These are phyloP conservation scores for Chelonoidis abingdonii DNA, from an alignment of 2,113 vertebrate genomes.

Conservation along the genomic window DNA sequence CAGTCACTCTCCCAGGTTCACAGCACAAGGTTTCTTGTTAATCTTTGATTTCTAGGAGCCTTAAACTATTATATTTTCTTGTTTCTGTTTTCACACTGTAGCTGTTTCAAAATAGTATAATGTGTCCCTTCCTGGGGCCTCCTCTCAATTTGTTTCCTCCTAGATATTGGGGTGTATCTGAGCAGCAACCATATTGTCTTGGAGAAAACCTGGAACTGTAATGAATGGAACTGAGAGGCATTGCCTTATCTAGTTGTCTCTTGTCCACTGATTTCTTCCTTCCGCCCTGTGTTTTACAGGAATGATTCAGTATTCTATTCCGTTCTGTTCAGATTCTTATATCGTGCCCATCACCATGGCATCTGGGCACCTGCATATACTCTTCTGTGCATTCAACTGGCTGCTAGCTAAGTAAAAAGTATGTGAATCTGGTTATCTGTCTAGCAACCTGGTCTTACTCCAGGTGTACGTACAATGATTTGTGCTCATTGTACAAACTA, in stretches of 20 bases:
- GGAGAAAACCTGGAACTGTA: background rate
- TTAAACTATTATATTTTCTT: fast-evolving
- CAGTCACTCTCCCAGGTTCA: background rate
- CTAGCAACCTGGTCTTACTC: background rate
- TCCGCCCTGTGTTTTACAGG: background rate
- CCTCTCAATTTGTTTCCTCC: background rate
- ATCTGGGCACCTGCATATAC: background rate
- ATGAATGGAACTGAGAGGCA: background rate
- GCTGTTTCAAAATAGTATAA: background rate
- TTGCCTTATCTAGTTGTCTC: fast-evolving
- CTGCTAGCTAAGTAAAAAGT: background rate
- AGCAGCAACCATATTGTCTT: background rate
- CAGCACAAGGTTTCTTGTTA: background rate
- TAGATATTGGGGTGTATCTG: background rate
- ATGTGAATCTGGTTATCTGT: background rate
- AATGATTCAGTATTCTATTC: background rate
- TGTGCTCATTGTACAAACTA: fast-evolving
- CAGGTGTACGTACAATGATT: background rate
- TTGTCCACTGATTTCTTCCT: background rate
- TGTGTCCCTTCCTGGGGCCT: fast-evolving
- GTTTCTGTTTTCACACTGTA: background rate
- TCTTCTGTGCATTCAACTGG: fast-evolving
- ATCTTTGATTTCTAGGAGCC: background rate
- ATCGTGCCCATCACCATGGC: background rate
- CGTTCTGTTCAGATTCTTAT: background rate